These are phyloP conservation scores for Eptesicus fuscus DNA, from an alignment of 2,113 vertebrate species.

Conservation along the genomic window DNA sequence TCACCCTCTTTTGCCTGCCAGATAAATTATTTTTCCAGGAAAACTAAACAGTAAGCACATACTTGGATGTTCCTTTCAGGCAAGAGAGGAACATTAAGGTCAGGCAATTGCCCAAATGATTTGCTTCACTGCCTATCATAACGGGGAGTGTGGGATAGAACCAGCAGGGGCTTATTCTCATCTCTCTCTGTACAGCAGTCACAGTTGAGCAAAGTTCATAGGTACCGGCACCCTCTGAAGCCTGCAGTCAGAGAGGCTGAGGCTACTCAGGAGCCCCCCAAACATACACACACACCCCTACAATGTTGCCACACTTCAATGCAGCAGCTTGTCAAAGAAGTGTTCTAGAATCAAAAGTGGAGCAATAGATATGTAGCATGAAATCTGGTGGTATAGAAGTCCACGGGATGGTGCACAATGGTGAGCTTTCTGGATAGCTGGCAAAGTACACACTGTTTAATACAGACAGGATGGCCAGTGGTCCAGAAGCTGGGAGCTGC, in stretches of 20 bases:
- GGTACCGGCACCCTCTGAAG: not conserved
- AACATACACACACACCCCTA: not conserved
- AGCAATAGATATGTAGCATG: not conserved
- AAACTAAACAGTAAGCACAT: slow-evolving; percentile 74
- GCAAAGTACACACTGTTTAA: not conserved
- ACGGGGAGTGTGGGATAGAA: slow-evolving; percentile 35
- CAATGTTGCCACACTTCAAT: not conserved
- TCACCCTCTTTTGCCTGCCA: slow-evolving; percentile 61
- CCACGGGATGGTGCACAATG: not conserved
- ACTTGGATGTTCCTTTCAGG: slow-evolving; percentile 70
- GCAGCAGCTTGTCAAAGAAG: not conserved
- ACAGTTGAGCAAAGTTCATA: slow-evolving; percentile 53
- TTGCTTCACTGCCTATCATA: slow-evolving; percentile 71
- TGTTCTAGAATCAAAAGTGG: not conserved
- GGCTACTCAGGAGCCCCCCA: not conserved
- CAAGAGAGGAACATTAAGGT: slow-evolving; percentile 63
- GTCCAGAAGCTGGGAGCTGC: not conserved
- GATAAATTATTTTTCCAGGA: slow-evolving; percentile 77
- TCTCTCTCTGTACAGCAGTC: not conserved
- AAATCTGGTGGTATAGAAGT: not conserved
- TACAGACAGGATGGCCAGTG: not conserved
- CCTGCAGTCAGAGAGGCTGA: slow-evolving; percentile 13
- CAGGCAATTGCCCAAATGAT: slow-evolving; percentile 68
- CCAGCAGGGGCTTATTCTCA: slow-evolving; percentile 37
- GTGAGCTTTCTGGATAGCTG: not conserved